These are phyloP conservation scores for Aphidius gifuensis DNA, from an alignment of 1,140 invertebrate genomes.

Conservation along the genomic window DNA sequence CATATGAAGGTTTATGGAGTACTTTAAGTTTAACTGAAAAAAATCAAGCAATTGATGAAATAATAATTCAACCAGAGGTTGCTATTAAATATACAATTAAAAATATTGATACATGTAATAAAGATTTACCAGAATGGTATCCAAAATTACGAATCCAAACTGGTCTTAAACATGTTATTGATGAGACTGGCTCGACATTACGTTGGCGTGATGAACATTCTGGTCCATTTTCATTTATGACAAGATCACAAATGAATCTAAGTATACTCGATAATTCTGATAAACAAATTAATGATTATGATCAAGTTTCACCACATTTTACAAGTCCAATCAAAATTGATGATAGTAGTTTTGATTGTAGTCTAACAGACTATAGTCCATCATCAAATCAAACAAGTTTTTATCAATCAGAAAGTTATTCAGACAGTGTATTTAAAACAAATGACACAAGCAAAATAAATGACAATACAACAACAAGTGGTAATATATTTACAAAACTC, in stretches of 20 bases:
- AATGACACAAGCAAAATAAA: conserved; percentile 36
- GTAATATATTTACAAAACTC: conserved; percentile 46
- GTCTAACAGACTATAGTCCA: conserved; percentile 40
- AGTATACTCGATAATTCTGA: conserved; percentile 50
- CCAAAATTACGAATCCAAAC: conserved; percentile 54
- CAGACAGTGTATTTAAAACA: conserved; percentile 38
- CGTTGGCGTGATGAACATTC: conserved; percentile 75
- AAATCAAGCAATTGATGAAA: conserved; percentile 71
- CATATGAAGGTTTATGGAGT: conserved; percentile 70
- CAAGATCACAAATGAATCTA: conserved; percentile 72
- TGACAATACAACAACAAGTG: conserved; percentile 29
- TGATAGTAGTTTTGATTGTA: conserved; percentile 35
- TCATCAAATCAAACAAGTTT: conserved; percentile 39
- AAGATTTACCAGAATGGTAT: conserved; percentile 48
- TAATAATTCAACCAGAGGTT: conserved; percentile 72
- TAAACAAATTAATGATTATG: conserved; percentile 33
- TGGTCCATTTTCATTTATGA: conserved; percentile 75
- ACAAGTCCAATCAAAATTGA: conserved; percentile 39
- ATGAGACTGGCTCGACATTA: conserved; percentile 54
- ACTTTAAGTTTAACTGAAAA: conserved; percentile 65
- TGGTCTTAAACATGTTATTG: conserved; percentile 57
- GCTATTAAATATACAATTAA: conserved; percentile 64
- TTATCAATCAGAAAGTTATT: conserved; percentile 44
- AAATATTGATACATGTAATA: conserved; percentile 37
- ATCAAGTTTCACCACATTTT: conserved; percentile 37